Percentiles rank a stretch among this genome's conserved stretches.
Conservation (phyloP, 1,140 invertebrate genomes). For the Ganaspis sp. region DNA sequence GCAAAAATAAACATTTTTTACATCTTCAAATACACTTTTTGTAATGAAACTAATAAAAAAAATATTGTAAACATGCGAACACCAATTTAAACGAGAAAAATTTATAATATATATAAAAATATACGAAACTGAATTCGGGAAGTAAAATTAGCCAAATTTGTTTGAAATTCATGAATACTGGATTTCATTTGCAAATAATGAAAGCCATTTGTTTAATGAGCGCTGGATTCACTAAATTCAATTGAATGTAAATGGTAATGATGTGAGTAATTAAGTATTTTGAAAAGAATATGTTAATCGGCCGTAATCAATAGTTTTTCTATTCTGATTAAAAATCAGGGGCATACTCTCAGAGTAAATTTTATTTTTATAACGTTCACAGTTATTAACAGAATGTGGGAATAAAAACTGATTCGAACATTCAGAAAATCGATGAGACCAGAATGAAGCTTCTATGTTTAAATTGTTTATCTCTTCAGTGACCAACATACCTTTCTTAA, state of each 20-base stretch:
- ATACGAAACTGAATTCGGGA: not conserved
- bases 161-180: not conserved
- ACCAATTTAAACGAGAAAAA: not conserved
- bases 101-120: too few relatives aligned
- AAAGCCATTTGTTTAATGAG: too few relatives aligned
- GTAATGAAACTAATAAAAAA: not conserved
- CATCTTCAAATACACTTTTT: too few relatives aligned
- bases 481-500: constrained; percentile 2
- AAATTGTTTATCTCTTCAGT: not conserved
- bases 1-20: too few relatives aligned
- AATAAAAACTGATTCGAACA: not conserved
- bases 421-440: not conserved
- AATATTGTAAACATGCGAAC: not conserved
- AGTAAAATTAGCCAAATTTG: constrained; percentile 2
- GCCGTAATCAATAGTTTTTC: not conserved
- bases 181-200: not conserved
- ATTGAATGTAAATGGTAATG: not conserved
- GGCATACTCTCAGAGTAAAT: constrained; percentile 14
- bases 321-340: not conserved
- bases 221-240: too few relatives aligned
- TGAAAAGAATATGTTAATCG: not conserved
- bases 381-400: not conserved
- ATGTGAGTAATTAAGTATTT: not conserved
- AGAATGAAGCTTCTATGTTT: not conserved
- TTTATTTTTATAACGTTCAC: not conserved